Evolutionary conservation across 2,888 invertebrate genomes (phyloP).

Genomic region (Acanthoscelides obtectus): DNA sequence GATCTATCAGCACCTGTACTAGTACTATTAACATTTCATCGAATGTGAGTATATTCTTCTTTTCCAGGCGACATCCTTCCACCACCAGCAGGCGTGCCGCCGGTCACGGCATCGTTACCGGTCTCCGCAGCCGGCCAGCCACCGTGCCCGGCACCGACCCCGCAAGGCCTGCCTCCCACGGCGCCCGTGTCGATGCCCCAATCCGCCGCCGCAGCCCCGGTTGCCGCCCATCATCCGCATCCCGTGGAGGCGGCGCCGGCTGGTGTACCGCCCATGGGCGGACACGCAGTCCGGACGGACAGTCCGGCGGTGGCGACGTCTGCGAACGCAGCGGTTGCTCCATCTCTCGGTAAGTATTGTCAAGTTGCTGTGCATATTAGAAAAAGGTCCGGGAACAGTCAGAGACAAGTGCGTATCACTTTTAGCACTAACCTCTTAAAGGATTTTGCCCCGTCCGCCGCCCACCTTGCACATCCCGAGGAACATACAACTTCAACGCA

Average conservation of each 20-base stretch:
- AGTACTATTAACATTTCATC: too few relatives aligned
- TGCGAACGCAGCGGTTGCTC: constrained; percentile 47
- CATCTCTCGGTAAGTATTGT: constrained; percentile 47
- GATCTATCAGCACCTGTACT: too few relatives aligned
- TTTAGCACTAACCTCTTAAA: too few relatives aligned
- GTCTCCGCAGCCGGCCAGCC: constrained; percentile 28
- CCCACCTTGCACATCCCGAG: too few relatives aligned
- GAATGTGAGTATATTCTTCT: too few relatives aligned
- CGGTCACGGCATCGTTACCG: constrained; percentile 13
- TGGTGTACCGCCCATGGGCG: constrained; percentile 20
- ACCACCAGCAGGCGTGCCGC: constrained; percentile 13
- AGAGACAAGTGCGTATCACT: too few relatives aligned
- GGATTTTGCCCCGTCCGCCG: too few relatives aligned
- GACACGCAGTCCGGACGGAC: constrained; percentile 47
- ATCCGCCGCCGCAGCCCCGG: constrained; percentile 50
- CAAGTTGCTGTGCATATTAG: too few relatives aligned
- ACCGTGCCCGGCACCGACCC: constrained; percentile 30
- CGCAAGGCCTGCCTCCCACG: constrained; percentile 19
- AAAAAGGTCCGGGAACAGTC: too few relatives aligned
- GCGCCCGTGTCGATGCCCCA: constrained; percentile 51
- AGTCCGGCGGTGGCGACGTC: constrained; percentile 54
- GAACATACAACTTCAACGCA: too few relatives aligned
- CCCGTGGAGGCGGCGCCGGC: background rate
- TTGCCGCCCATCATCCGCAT: constrained; percentile 36
- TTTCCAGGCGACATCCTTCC: constrained; percentile 21